Conservation (phyloP, 2,113 vertebrate species). For the Oplegnathus fasciatus region DNA sequence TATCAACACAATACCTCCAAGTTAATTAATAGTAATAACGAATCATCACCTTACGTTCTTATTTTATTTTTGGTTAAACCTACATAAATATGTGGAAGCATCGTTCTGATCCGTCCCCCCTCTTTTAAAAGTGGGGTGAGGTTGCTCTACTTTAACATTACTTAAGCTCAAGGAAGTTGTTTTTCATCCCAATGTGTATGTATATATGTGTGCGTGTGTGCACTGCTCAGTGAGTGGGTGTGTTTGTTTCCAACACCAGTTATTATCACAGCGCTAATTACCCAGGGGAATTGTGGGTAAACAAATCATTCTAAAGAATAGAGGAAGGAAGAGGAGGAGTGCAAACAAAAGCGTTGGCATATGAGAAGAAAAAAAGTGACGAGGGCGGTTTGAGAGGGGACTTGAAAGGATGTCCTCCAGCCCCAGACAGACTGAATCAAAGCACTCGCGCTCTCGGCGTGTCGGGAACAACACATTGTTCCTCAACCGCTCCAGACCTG, state of each 20-base stretch:
- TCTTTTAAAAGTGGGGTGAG: neutral
- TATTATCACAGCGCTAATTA: slow-evolving; percentile 82
- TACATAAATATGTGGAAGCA: neutral
- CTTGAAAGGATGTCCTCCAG: slow-evolving; percentile 49
- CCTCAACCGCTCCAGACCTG: slow-evolving; percentile 42
- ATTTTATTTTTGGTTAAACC: slow-evolving; percentile 13
- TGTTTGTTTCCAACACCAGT: slow-evolving; percentile 79
- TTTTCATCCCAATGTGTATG: slow-evolving; percentile 30
- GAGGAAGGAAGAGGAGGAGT: slow-evolving; percentile 49
- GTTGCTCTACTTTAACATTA: neutral
- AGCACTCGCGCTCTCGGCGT: slow-evolving; percentile 28
- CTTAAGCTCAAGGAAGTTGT: slow-evolving; percentile 45
- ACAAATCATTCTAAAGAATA: slow-evolving; percentile 78
- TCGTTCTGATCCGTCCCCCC: neutral
- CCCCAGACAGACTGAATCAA: slow-evolving; percentile 27
- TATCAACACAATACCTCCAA: neutral
- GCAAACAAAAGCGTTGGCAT: slow-evolving; percentile 46
- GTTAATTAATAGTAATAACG: neutral
- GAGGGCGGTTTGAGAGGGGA: slow-evolving; percentile 23
- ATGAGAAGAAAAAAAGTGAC: slow-evolving; percentile 45
- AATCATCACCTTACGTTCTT: neutral
- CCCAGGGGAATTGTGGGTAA: slow-evolving; percentile 78
- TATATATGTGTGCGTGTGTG: slow-evolving; percentile 37
- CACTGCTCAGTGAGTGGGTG: slow-evolving; percentile 63
- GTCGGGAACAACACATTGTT: neutral